Evolutionary conservation across 2,113 vertebrate genomes (phyloP), one percentile per base, ranked within the genome.

Genomic region (Buteo buteo): DNA sequence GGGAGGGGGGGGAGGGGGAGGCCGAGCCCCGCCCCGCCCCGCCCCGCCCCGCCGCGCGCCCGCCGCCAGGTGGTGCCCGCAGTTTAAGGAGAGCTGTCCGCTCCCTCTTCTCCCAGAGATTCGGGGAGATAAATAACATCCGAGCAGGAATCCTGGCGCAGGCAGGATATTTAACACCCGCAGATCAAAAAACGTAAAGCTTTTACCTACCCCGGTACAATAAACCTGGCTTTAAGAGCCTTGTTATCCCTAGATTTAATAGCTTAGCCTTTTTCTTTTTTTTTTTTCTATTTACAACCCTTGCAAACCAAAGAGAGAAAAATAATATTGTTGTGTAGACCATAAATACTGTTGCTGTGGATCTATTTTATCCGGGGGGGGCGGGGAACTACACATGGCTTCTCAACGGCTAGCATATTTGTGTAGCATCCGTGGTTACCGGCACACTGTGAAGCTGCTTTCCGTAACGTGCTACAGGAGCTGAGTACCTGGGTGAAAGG

Each of bases 221-320:
- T 97, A 97, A 98, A 97, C 92, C 79, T 67, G 94, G 89, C 86
- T 96, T 96, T 97, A 96, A 97, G 97, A 97, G 89, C 94, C 96
- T 96, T 97, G 96, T 97, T 98, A 96, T 95, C 95, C 81, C 94
- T 90, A 92, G 94, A 97, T 97, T 97, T 98, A 97, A 97, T 93
- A 91, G 97, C 86, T 79, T 85, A 59, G 96, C 76, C 76, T n/a
- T 95, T 76, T 44, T 73, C 40, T 54, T 19, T 50, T 19, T 50
- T 95, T 93, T 95, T 94, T 26, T 94, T 91, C 92, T 96, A 84
- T 97, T 98, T 98, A 97, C 95, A 97, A 70, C 95, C 96, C 77
- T 93, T 85, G 82, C 91, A 96, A 97, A 96, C 93, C 92, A 93
- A 97, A 96, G 83, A 96, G 82, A 97, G 97, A 96, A 97, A 88